phyloP scores from a whole-genome alignment of 2,113 vertebrate genomes.

The Lepus americanus region DNA sequence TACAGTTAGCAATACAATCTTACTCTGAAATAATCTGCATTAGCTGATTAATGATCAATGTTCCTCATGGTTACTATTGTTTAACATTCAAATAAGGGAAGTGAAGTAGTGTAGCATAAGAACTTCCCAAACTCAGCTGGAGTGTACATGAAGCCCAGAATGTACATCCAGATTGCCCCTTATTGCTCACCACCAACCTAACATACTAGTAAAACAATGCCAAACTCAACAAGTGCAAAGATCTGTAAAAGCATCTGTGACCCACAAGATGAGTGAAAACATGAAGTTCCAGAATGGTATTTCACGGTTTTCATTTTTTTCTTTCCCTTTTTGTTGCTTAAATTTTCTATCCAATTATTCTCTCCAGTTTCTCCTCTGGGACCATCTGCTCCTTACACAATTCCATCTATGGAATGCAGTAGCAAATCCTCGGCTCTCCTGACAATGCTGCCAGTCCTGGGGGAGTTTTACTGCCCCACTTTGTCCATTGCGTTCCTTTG shows the following conservation, averaged over 20 bases:
- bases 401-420: neutral
- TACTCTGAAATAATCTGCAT: neutral
- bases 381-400: fast-evolving
- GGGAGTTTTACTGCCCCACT: neutral
- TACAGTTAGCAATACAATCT: neutral
- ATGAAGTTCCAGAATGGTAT: neutral
- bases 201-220: neutral
- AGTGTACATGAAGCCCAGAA: neutral
- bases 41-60: neutral
- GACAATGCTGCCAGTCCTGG: neutral
- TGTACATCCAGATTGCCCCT: neutral
- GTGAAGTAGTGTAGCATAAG: neutral
- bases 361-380: neutral
- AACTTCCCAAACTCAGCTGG: neutral
- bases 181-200: neutral
- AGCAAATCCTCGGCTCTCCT: neutral
- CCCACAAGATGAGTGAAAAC: neutral
- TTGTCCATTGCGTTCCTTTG: neutral
- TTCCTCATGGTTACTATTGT: neutral
- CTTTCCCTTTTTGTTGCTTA: neutral
- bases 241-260: neutral
- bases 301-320: neutral
- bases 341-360: neutral
- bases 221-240: neutral
- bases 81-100: neutral